Conservation (phyloP, 2,888 invertebrate genomes). For the Zhuqinia jingwanae region DNA sequence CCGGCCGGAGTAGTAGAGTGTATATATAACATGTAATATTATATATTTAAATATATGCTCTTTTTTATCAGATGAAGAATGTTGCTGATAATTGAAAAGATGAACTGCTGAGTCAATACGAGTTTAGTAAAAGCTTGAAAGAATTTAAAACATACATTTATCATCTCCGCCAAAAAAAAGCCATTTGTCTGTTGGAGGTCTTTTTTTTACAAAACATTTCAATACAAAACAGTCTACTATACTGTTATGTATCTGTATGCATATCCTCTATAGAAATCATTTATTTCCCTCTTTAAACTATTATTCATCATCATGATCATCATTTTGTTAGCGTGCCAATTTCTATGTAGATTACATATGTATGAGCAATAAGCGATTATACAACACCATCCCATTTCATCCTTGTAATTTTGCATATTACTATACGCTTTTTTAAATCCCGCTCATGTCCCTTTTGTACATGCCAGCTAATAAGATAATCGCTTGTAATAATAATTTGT, state of each 20-base stretch:
- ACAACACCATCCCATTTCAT: conserved; percentile 2
- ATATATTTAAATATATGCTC: neutral
- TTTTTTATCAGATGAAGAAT: conserved; percentile 25
- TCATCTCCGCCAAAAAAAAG: conserved; percentile 42
- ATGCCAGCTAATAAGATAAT: conserved; percentile 14
- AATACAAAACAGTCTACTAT: no score
- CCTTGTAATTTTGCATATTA: neutral
- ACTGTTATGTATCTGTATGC: neutral
- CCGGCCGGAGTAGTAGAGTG: no score
- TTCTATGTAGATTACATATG: conserved; percentile 47
- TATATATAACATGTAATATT: neutral
- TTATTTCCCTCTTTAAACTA: conserved; percentile 38
- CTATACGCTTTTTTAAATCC: neutral
- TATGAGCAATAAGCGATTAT: neutral
- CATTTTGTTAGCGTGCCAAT: conserved; percentile 53
- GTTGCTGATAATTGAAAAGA: conserved; percentile 28
- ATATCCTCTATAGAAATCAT: conserved; percentile 1
- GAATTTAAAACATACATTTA: conserved; percentile 36
- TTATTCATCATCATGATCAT: conserved; percentile 46
- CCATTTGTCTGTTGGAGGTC: conserved; percentile 50
- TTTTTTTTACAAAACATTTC: neutral
- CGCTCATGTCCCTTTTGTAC: no score
- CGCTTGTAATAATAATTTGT: conserved; percentile 31
- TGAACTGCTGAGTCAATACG: conserved; percentile 29
- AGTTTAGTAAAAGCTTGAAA: neutral